Percentiles rank a stretch among this genome's conserved stretches.
phyloP scores from a whole-genome alignment of 2,797 vertebrate genomes.

The Stomatorhinus walkeri region DNA sequence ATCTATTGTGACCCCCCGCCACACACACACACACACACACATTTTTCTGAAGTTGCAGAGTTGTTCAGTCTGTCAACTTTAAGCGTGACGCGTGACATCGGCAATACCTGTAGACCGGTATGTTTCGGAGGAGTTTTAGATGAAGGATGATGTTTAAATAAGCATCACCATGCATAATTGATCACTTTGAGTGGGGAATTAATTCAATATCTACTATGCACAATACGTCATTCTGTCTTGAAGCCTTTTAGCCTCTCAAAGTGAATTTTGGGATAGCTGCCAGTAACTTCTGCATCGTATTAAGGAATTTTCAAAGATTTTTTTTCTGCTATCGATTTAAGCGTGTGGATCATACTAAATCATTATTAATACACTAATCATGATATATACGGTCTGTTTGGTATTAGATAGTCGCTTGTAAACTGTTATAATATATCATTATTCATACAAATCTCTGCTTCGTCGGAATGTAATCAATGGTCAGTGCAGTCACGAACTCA shows the following conservation, averaged over 20 bases:
- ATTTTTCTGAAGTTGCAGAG: neutral
- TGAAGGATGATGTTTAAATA: conserved; percentile 13
- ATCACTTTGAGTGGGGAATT: conserved; percentile 13
- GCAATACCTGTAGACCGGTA: neutral
- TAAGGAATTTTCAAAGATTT: conserved; percentile 4
- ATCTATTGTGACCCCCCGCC: neutral
- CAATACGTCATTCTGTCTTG: conserved; percentile 13
- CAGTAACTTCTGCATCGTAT: conserved; percentile 5
- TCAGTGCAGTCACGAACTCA: neutral
- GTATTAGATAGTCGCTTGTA: neutral
- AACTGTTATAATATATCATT: neutral
- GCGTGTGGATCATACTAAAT: conserved; percentile 6
- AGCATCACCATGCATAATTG: conserved; percentile 14
- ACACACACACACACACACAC: neutral
- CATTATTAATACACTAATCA: neutral
- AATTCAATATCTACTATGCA: conserved; percentile 17
- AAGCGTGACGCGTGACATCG: neutral
- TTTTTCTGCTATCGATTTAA: neutral
- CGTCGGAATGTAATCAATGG: neutral
- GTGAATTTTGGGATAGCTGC: conserved; percentile 24
- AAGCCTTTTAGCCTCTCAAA: conserved; percentile 1
- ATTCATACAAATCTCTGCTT: neutral
- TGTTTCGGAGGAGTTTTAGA: neutral
- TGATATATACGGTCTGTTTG: conserved; percentile 1
- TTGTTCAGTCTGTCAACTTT: neutral